A percentile compares a stretch with the other conserved stretches of the same genome.
These are phyloP conservation scores for Drosophila meridionalis DNA, from an alignment of 2,888 invertebrate genomes.

Conservation along the genomic window DNA sequence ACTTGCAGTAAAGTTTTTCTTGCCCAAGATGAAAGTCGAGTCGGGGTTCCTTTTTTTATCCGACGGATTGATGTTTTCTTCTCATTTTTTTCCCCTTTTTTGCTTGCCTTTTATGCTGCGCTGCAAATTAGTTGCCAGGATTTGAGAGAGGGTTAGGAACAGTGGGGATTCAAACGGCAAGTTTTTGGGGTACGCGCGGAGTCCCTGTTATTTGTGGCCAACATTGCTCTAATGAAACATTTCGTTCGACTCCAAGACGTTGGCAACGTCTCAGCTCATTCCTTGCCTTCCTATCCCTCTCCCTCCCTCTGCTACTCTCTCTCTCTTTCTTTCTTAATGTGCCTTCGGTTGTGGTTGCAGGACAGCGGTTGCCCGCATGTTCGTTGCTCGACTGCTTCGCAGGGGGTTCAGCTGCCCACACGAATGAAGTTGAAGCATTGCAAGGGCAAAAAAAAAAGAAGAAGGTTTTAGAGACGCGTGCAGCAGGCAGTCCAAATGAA, in stretches of 20 bases:
- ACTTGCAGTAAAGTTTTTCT: slow-evolving; percentile 60
- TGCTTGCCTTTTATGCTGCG: slow-evolving; percentile 62
- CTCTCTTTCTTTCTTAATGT: slow-evolving; percentile 15
- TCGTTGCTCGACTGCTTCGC: slow-evolving; percentile 1
- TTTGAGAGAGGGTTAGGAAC: slow-evolving; percentile 9
- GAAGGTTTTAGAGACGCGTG: background rate
- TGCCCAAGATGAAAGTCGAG: slow-evolving; percentile 63
- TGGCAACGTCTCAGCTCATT: slow-evolving; percentile 37
- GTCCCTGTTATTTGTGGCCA: slow-evolving; percentile 65
- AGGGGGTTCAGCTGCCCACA: slow-evolving; percentile 25
- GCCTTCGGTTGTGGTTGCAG: slow-evolving; percentile 63
- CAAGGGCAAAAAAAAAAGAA: background rate
- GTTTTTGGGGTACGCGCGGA: slow-evolving; percentile 26
- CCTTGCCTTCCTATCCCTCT: slow-evolving; percentile 26
- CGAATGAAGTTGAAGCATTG: slow-evolving; percentile 56
- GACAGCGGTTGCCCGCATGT: slow-evolving; percentile 59
- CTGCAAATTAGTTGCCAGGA: slow-evolving; percentile 72
- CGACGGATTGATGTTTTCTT: slow-evolving; percentile 17
- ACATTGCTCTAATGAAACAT: slow-evolving; percentile 79
- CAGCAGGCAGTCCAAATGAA: slow-evolving; percentile 37
- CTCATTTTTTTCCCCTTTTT: slow-evolving; percentile 24
- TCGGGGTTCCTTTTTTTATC: slow-evolving; percentile 41
- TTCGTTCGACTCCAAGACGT: slow-evolving; percentile 63
- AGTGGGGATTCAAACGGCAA: background rate
- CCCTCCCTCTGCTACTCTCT: slow-evolving; percentile 2